phyloP scores from a whole-genome alignment of 2,797 vertebrate genomes.

The Garrulus glandarius region DNA sequence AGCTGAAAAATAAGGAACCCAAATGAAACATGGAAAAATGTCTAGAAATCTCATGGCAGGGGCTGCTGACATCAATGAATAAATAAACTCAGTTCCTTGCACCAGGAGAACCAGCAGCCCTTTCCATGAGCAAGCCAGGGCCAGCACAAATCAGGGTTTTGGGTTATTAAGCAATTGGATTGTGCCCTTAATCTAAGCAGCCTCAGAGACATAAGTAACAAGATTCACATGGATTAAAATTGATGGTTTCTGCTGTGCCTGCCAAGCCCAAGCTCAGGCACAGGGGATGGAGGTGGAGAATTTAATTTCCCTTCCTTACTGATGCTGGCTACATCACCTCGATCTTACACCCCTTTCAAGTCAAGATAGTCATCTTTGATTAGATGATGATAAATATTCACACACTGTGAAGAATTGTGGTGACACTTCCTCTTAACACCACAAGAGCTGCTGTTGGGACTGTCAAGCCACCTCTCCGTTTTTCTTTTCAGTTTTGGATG shows the following conservation, averaged over 20 bases:
- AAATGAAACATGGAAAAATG: background rate
- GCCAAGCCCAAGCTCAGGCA: background rate
- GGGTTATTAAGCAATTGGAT: conserved; percentile 18
- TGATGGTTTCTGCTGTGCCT: background rate
- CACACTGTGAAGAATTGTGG: background rate
- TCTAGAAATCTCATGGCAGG: background rate
- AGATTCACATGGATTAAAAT: conserved; percentile 47
- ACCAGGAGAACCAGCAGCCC: background rate
- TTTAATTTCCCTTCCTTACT: background rate
- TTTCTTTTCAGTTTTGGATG: background rate
- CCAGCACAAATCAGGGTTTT: background rate
- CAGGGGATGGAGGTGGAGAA: background rate
- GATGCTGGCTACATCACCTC: background rate
- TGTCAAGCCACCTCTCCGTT: conserved; percentile 7
- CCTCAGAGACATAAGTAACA: conserved; percentile 18
- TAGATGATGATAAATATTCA: background rate
- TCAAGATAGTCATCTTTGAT: background rate
- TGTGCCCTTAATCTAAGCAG: conserved; percentile 32
- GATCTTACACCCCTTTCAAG: background rate
- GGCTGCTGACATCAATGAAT: background rate
- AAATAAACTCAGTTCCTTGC: background rate
- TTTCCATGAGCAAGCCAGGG: background rate
- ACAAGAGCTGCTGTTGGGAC: conserved; percentile 11
- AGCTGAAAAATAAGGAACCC: background rate
- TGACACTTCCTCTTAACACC: background rate